Evolutionary conservation across 2,888 invertebrate genomes (phyloP), one percentile per base, ranked within the genome.

Genomic region (Resseliella maxima): DNA sequence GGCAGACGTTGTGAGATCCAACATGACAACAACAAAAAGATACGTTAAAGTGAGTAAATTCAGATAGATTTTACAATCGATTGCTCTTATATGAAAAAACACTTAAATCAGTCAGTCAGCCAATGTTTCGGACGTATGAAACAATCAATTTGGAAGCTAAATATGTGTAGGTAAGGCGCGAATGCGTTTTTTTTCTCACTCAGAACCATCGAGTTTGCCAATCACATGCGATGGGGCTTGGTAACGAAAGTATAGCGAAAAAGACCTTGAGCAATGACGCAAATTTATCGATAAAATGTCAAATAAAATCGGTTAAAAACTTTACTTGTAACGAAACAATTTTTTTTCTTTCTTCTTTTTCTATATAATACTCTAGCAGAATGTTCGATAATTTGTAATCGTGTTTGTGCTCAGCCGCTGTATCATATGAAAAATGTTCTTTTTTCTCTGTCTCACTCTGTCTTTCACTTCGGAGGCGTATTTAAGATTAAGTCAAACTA

Each of bases 221-320:
- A 0, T 59, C 59, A 59, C 59, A 24, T 24, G 59, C n/a, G 1
- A 1, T n/a, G 59, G 3, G 59, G n/a, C 72, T 72, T 31, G 31
- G 72, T 31, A 38, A 83, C 83, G 83, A 83, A 83, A 83, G 83
- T 83, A n/a, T 38, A 83, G 38, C 38, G n/a, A 38, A 38, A 83
- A 83, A 83, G 83, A 83, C 83, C 83, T 83, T 83, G 83, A 83
- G 18, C 38, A 38, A 83, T 38, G 83, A 38, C 38, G 83, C 83
- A 83, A 83, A 83, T 83, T 38, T 83, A 83, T 83, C 41, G 38
- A 83, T 83, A 83, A 83, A 83, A 83, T 83, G 83, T 83, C 83
- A 72, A 72, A 72, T 31, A 83, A 83, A 83, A 83, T 83, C 83
- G 83, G 38, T 38, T 83, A 83, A 38, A 83, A 36, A 38, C 83